Percentiles rank a stretch among this genome's conserved stretches.
phyloP scores from a whole-genome alignment of 37 sponge, comb jelly and placozoan genomes.

The Haliclona indistincta region DNA sequence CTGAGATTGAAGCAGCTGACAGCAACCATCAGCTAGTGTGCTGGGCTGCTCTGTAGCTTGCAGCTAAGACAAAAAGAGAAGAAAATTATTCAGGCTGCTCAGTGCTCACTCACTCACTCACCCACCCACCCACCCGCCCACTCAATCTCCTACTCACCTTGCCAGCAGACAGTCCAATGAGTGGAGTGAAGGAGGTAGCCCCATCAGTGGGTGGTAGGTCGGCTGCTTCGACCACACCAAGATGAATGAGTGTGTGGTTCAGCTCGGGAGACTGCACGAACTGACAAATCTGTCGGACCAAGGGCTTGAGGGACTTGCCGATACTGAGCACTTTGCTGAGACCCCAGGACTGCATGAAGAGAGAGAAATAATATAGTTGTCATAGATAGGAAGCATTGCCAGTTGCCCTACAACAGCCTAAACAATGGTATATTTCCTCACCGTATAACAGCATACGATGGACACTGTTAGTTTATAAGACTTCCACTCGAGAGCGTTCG shows the following conservation, averaged over 20 bases:
- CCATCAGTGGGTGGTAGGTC: constrained; percentile 20
- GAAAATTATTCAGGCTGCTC: neutral
- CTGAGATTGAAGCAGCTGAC: constrained; percentile 23
- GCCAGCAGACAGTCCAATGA: neutral
- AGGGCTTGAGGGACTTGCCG: constrained; percentile 21
- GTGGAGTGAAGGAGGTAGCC: neutral
- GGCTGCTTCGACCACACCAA: constrained; percentile 21
- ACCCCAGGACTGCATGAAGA: constrained; percentile 63
- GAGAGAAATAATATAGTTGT: too few species aligned
- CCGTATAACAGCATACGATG: constrained; percentile 31
- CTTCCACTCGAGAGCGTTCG: constrained; percentile 62
- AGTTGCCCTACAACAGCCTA: neutral
- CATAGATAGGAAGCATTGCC: neutral
- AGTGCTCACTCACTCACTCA: neutral
- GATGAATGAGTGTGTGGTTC: constrained; percentile 41
- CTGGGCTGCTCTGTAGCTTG: constrained; percentile 1
- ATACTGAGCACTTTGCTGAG: constrained; percentile 24
- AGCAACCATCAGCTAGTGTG: constrained; percentile 35
- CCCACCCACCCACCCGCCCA: constrained; percentile 9
- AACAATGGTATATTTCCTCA: constrained; percentile 13
- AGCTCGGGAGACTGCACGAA: constrained; percentile 36
- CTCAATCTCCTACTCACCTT: neutral
- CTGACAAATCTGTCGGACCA: constrained; percentile 28
- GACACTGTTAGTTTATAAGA: constrained; percentile 40
- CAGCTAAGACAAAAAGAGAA: neutral